Evolutionary conservation across 2,113 vertebrate genomes (phyloP).

Genomic region (Malurus elegans): DNA sequence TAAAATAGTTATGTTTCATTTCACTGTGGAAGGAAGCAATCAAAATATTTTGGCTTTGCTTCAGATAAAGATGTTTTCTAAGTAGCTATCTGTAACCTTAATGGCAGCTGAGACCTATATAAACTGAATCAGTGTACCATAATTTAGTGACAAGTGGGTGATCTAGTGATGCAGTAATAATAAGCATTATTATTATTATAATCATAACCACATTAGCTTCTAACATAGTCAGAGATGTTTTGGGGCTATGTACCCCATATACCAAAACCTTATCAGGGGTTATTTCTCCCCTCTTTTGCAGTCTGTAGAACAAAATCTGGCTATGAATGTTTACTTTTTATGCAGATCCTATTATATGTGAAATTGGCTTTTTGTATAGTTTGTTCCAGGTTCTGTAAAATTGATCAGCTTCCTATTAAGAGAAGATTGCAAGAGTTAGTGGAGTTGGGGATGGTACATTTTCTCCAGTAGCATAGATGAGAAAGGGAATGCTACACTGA

Average conservation of each 20-base stretch:
- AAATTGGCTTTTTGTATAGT: neutral
- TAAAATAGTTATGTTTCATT: neutral
- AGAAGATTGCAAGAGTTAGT: neutral
- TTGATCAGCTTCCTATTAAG: neutral
- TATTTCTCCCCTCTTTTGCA: neutral
- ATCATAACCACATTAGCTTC: neutral
- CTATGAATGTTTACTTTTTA: neutral
- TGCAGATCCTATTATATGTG: neutral
- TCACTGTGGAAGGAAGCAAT: neutral
- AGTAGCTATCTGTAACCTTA: neutral
- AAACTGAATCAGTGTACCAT: neutral
- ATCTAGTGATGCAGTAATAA: neutral
- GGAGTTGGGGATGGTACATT: neutral
- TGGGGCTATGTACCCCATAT: neutral
- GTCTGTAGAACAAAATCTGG: neutral
- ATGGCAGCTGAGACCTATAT: neutral
- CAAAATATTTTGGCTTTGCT: conserved; percentile 10
- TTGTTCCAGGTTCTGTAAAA: neutral
- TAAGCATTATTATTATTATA: neutral
- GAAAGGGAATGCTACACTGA: neutral
- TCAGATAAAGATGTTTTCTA: neutral
- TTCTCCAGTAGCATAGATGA: neutral
- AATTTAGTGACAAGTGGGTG: neutral
- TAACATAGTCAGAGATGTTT: neutral
- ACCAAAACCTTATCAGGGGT: neutral